Base-by-base conservation (phyloP, 1,140 invertebrate species). In the Anastrepha ludens region DNA sequence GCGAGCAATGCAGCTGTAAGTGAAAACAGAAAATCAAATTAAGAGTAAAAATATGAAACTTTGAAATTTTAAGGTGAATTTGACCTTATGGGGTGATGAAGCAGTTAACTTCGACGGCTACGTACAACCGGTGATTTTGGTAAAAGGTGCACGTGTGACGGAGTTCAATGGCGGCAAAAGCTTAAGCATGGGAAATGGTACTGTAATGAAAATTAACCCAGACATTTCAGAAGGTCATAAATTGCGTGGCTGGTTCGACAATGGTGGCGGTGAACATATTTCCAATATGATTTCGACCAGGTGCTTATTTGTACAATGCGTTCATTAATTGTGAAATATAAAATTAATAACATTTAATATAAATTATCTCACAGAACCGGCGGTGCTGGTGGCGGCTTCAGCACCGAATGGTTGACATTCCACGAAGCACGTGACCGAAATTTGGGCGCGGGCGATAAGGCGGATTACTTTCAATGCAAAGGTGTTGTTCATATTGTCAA, bases 181-280 rank as follows among this genome's bases (percentile, higher is more conserved):
- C 81, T 81, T 93, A 9, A 92, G 90, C 9, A 89, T 92, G 55
- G 90, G 91, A n/a, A 89, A 90, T 17, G 96, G 95, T 5, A 95
- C 95, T 5, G 93, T 95, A 87, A 60, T 98, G 65, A 95, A 97
- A 90, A 91, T 98, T 1, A 98, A 99, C 94, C 98, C 98, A 0
- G 98, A 99, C 92, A 94, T 99, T 9, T 94, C 96, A 5, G 97
- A 99, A 92, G 96, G 97, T 1, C 97, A 98, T 91, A 94, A 95
- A 88, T 94, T 99, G 44, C 95, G 96, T 86, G 97, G 97, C 44
- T 99, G 98, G 98, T 99, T 96, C 91, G 97, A 98, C 90, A 95
- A 96, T 88, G 96, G 95, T 55, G 97, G 97, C 17, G 94, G 94
- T 8, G 93, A 94, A 29, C 94, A 94, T 88, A 94, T 96, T 39